These are phyloP conservation scores for Lutraria rhynchaena DNA, from an alignment of 1,140 invertebrate genomes.

Conservation along the genomic window DNA sequence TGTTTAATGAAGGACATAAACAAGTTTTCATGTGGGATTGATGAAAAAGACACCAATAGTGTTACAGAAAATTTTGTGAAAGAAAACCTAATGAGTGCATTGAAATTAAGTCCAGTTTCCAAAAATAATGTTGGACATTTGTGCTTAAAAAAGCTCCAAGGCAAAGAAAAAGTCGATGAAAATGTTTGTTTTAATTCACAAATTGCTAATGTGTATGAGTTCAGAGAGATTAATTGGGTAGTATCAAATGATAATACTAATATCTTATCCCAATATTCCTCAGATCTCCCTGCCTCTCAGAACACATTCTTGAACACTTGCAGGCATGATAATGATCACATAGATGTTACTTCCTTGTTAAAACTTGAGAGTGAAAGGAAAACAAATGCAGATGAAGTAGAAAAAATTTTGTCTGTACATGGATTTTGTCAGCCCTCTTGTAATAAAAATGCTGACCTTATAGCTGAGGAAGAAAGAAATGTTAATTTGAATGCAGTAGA, in stretches of 20 bases:
- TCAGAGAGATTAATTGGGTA: background rate
- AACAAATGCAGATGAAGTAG: no score
- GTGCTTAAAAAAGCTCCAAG: background rate
- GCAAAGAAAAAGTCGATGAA: slow-evolving; percentile 3
- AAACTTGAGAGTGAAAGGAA: no score
- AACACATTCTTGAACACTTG: background rate
- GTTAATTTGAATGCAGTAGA: no score
- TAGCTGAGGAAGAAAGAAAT: no score
- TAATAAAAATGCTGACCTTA: no score
- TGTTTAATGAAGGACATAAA: background rate
- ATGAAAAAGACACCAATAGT: background rate
- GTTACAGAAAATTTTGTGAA: background rate
- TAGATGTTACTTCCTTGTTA: background rate
- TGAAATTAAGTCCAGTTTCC: background rate
- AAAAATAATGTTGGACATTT: background rate
- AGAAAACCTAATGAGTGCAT: slow-evolving; percentile 8
- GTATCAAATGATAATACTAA: slow-evolving; percentile 14
- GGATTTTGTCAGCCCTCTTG: no score
- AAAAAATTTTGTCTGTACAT: no score
- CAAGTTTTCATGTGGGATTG: no score
- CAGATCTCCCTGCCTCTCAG: background rate
- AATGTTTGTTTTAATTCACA: slow-evolving; percentile 51
- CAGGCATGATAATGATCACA: background rate
- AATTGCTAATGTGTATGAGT: slow-evolving; percentile 36
- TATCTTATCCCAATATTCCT: slow-evolving; percentile 10